Evolutionary conservation across 1,140 invertebrate species (phyloP).

Genomic region (Parasteatoda tepidariorum): DNA sequence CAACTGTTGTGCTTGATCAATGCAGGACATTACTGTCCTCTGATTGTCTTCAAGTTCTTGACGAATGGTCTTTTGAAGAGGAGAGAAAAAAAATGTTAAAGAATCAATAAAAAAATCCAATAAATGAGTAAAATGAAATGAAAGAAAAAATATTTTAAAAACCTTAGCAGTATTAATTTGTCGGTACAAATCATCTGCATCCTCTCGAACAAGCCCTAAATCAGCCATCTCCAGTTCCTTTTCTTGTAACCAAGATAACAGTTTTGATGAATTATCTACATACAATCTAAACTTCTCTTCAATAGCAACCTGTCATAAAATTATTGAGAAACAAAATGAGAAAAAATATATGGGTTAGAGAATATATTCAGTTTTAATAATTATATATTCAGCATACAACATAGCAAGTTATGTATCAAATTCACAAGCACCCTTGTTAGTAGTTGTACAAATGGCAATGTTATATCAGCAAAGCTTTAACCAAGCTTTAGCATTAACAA

Average conservation of each 20-base stretch:
- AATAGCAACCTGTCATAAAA: constrained; percentile 82
- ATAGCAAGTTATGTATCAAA: constrained; percentile 24
- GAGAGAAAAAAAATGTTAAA: not conserved
- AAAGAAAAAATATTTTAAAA: constrained; percentile 18
- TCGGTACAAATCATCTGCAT: constrained; percentile 84
- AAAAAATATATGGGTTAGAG: not conserved
- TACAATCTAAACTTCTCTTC: constrained; percentile 93
- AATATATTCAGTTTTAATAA: not conserved
- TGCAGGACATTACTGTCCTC: constrained; percentile 84
- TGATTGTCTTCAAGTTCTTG: constrained; percentile 90
- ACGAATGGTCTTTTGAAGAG: constrained; percentile 82
- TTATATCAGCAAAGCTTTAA: constrained; percentile 59
- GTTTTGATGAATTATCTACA: constrained; percentile 83
- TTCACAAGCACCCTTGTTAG: constrained; percentile 52
- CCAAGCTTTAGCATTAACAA: constrained; percentile 44
- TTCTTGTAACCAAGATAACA: constrained; percentile 88
- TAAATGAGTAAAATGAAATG: not conserved
- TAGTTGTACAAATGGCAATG: constrained; percentile 50
- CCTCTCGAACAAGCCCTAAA: constrained; percentile 89
- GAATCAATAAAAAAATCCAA: not conserved
- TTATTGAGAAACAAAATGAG: not conserved
- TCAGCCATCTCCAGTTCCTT: constrained; percentile 88
- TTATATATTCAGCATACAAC: not conserved
- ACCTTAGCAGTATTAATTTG: constrained; percentile 91
- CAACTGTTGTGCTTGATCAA: constrained; percentile 92